A percentile compares a stretch with the other conserved stretches of the same genome.
phyloP scores from a whole-genome alignment of 2,113 vertebrate genomes.

The Stigmatopora nigra region DNA sequence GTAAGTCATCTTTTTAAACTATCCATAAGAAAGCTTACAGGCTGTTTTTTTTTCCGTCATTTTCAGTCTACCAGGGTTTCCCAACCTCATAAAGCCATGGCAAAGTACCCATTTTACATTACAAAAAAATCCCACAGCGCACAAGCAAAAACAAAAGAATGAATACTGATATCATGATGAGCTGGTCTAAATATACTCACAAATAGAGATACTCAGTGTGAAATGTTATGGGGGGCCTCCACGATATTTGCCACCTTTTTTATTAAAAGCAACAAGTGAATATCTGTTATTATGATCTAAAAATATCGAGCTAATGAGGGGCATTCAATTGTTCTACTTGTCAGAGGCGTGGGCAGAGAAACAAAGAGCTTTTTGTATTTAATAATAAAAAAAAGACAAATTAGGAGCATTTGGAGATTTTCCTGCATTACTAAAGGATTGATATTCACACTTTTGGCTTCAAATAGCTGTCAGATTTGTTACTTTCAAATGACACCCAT shows the following conservation, averaged over 20 bases:
- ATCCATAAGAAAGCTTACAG: conserved; percentile 10
- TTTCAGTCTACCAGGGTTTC: not conserved
- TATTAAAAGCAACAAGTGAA: not conserved
- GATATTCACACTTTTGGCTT: conserved; percentile 42
- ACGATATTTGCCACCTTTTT: too few species aligned
- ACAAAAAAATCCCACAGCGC: not conserved
- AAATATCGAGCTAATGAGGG: too few species aligned
- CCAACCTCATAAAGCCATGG: not conserved
- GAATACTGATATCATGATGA: not conserved
- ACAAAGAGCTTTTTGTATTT: too few species aligned
- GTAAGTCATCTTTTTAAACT: conserved; percentile 23
- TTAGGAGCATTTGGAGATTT: not conserved
- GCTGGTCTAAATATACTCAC: not conserved
- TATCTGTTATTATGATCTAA: not conserved
- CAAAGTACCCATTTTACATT: not conserved
- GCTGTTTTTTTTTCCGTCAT: not conserved
- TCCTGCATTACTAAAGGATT: conserved; percentile 56
- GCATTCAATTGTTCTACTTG: too few species aligned
- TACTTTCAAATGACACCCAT: conserved; percentile 71
- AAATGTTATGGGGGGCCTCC: not conserved
- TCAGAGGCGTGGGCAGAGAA: too few species aligned
- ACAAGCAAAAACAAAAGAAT: not conserved
- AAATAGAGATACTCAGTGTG: not conserved
- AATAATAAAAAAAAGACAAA: too few species aligned
- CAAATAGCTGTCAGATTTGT: conserved; percentile 68